Evolutionary conservation across 2,888 invertebrate genomes (phyloP).

Genomic region (Himalopsyche anomala): DNA sequence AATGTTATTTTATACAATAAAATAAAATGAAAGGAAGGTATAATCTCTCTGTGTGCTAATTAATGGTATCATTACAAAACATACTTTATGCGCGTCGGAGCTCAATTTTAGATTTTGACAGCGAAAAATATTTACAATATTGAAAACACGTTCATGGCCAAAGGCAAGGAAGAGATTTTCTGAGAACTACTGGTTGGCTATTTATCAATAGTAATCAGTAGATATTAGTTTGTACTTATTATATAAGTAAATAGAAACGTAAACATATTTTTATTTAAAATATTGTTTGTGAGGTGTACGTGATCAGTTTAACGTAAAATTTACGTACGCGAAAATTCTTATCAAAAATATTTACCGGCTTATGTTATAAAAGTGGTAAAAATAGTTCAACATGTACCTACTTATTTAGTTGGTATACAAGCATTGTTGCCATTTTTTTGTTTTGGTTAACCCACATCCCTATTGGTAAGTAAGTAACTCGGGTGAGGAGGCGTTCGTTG

Average conservation of each 20-base stretch:
- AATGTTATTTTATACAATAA: no score
- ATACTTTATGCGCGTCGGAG: not conserved
- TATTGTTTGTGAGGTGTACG: not conserved
- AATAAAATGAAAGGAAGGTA: no score
- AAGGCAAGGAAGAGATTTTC: constrained; percentile 8
- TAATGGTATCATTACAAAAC: not conserved
- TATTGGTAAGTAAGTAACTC: no score
- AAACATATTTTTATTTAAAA: not conserved
- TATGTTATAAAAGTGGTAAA: no score
- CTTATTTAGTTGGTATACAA: no score
- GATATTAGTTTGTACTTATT: not conserved
- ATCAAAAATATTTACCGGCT: no score
- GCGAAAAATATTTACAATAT: constrained; percentile 32
- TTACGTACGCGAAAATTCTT: no score
- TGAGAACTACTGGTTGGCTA: not conserved
- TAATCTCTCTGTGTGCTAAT: not conserved
- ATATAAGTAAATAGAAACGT: not conserved
- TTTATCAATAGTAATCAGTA: constrained; percentile 25
- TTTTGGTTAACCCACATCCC: no score
- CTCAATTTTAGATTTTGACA: constrained; percentile 26
- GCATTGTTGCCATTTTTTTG: no score
- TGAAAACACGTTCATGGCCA: constrained; percentile 36
- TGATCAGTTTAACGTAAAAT: no score
- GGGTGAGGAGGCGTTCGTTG: no score
- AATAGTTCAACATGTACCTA: no score